A percentile compares a stretch with the other conserved stretches of the same genome.
phyloP scores from a whole-genome alignment of 2,113 vertebrate genomes.

The Hippocampus guttulatus region DNA sequence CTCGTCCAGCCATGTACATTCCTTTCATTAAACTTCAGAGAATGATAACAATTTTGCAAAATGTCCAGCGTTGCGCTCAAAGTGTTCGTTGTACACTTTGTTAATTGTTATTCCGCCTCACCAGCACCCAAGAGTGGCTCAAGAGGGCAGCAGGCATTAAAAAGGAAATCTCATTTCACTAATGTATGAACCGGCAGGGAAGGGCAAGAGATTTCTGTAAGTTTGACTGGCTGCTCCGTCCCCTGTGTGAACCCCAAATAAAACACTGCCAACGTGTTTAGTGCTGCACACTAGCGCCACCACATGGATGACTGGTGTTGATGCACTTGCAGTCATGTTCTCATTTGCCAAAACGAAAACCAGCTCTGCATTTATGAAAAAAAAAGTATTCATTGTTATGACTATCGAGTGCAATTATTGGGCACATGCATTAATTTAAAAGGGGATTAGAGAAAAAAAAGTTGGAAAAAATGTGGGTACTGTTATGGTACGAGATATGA shows the following conservation, averaged over 20 bases:
- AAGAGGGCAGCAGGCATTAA: neutral
- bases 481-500: neutral
- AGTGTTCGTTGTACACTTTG: neutral
- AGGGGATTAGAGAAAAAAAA: neutral
- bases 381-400: neutral
- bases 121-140: neutral
- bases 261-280: too few species aligned
- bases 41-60: neutral
- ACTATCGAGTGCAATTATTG: neutral
- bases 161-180: slow-evolving; percentile 1
- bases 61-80: neutral
- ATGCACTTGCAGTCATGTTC: slow-evolving; percentile 23
- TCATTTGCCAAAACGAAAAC: neutral
- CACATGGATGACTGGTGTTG: slow-evolving; percentile 34
- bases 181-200: slow-evolving; percentile 9
- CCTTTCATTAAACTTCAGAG: neutral
- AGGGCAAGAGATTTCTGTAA: slow-evolving; percentile 5
- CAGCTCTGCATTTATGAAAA: neutral
- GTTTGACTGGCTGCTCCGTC: slow-evolving; percentile 23
- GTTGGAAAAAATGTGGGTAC: neutral
- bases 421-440: neutral
- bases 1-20: neutral
- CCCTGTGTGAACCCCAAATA: slow-evolving; percentile 30
- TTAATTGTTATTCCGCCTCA: neutral
- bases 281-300: slow-evolving; percentile 27